Evolutionary conservation across 2,888 invertebrate species (phyloP), one percentile per base, ranked within the genome.

Genomic region (Hyppa rectilinea): DNA sequence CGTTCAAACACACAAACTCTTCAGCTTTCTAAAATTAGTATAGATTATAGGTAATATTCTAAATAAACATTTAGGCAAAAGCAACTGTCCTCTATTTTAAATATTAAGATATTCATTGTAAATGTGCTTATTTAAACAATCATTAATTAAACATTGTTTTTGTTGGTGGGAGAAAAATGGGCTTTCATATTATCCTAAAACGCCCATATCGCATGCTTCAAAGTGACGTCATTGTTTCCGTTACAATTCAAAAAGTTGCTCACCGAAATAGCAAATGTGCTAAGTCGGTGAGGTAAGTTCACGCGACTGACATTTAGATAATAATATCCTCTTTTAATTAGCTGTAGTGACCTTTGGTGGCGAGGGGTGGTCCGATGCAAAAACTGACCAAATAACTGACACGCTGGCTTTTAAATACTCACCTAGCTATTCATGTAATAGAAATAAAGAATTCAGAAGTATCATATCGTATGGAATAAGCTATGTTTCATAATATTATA

Each of bases 371-470:
- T 31, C 20, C 9, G 52, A 58, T 50, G 64, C 53, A 81, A 81
- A 81, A 85, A 85, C 60, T 65, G 34, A 52, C 72, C 55, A 77
- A 82, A 75, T 78, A 63, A 76, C 72, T 79, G 71, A 62, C 78
- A 43, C 49, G 56, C 50, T 74, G 63, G 10, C 69, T 62, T 80
- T 82, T 70, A 61, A 74, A 78, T 82, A 69, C n/a, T n/a, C n/a
- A n/a, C 62, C 43, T 73, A 9, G 49, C 26, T 53, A 43, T 31
- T 9, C 20, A 20, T 14, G 23, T 3, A n/a, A 47, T 0, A 45
- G 52, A 4, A n/a, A n/a, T n/a, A n/a, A 3, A 43, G 10, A 0
- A 4, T 10, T 20, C 75, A 75, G 55, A 75, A 80, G 53, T 45
- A 31, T 10, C 10, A 50, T 38, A 49, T 23, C 0, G 2, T 49